phyloP scores from a whole-genome alignment of 2,888 invertebrate species.

The Tipula lateralis region DNA sequence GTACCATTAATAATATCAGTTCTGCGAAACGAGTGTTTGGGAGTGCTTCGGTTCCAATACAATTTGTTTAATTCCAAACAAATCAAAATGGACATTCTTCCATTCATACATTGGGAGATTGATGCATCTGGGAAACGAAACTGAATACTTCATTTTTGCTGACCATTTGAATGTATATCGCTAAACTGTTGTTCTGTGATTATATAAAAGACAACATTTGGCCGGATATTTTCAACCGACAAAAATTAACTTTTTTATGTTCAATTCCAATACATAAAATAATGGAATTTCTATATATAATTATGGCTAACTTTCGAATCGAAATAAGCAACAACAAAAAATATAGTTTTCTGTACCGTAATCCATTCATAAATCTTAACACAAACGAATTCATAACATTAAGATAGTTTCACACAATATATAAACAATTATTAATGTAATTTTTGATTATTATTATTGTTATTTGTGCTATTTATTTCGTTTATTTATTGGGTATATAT shows the following conservation, averaged over 20 bases:
- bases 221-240: not conserved
- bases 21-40: too few relatives aligned
- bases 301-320: not conserved
- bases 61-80: too few relatives aligned
- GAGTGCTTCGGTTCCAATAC: too few relatives aligned
- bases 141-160: too few relatives aligned
- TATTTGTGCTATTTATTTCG: constrained; percentile 2
- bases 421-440: not conserved
- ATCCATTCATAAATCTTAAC: not conserved
- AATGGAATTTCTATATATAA: not conserved
- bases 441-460: not conserved
- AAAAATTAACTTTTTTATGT: not conserved
- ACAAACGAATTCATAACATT: not conserved
- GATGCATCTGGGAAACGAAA: too few relatives aligned
- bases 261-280: too few relatives aligned
- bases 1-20: too few relatives aligned
- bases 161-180: too few relatives aligned
- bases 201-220: not conserved
- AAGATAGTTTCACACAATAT: not conserved
- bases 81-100: too few relatives aligned
- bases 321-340: not conserved
- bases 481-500: not conserved
- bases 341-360: not conserved
- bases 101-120: too few relatives aligned
- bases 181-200: too few relatives aligned